A percentile compares a stretch with the other conserved stretches of the same genome.
phyloP scores from a whole-genome alignment of 2,797 vertebrate species.

The Brachyalestes nurse region DNA sequence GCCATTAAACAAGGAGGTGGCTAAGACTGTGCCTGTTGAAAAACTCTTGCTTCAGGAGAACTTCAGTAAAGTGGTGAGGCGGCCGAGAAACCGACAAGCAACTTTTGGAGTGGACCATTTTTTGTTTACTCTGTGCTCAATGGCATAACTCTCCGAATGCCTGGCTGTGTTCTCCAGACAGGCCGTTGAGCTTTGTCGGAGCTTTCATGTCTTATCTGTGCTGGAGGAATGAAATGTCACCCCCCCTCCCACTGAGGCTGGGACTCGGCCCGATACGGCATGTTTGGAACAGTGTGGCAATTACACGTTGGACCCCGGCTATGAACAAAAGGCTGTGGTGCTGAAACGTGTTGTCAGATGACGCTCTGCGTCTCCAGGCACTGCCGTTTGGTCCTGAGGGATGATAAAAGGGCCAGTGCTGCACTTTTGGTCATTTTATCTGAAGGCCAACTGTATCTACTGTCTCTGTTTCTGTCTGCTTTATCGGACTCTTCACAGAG shows the following conservation, averaged over 20 bases:
- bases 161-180: slow-evolving; percentile 18
- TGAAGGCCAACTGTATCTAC: slow-evolving; percentile 14
- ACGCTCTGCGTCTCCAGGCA: slow-evolving; percentile 11
- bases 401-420: slow-evolving; percentile 19
- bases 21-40: not conserved
- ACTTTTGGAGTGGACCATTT: slow-evolving; percentile 2
- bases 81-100: not conserved
- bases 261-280: not conserved
- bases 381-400: slow-evolving; percentile 24
- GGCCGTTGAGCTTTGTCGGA: slow-evolving; percentile 39
- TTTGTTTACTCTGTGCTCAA: slow-evolving; percentile 31
- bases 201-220: slow-evolving; percentile 54
- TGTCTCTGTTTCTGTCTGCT: slow-evolving; percentile 6
- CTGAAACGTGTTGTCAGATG: slow-evolving; percentile 13
- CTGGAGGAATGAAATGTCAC: slow-evolving; percentile 42
- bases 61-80: not conserved
- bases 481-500: slow-evolving; percentile 32
- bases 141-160: slow-evolving; percentile 33
- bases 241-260: not conserved
- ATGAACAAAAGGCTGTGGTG: slow-evolving; percentile 28
- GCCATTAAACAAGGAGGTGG: not conserved
- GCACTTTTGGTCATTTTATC: slow-evolving; percentile 23
- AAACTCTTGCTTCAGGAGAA: not conserved
- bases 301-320: slow-evolving; percentile 39
- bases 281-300: slow-evolving; percentile 36